Conservation (phyloP, 2,888 invertebrate genomes). For the Empis stercorea region DNA sequence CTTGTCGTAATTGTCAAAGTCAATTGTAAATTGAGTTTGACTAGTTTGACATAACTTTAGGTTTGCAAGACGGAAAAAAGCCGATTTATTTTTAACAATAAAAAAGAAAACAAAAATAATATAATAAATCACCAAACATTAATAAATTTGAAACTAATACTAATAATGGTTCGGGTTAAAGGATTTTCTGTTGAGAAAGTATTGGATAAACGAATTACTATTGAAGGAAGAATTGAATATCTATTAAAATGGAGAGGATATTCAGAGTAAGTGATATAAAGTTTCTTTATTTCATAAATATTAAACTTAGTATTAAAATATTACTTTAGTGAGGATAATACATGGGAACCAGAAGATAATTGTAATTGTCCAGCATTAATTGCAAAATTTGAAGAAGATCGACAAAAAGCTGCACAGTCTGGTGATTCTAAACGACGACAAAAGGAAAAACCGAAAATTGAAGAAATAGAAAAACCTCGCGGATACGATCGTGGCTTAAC, state of each 20-base stretch:
- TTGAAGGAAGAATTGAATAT: slow-evolving; percentile 60
- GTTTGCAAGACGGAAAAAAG: too few relatives aligned
- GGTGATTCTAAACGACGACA: slow-evolving; percentile 38
- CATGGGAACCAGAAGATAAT: slow-evolving; percentile 93
- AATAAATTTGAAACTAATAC: too few relatives aligned
- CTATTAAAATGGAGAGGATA: slow-evolving; percentile 69
- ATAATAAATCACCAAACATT: too few relatives aligned
- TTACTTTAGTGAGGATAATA: slow-evolving; percentile 63
- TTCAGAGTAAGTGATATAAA: slow-evolving; percentile 42
- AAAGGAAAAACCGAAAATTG: slow-evolving; percentile 37
- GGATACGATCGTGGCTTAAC: slow-evolving; percentile 69
- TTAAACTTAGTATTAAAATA: neutral
- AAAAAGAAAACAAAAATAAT: too few relatives aligned
- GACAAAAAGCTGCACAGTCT: slow-evolving; percentile 41
- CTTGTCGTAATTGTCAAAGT: too few relatives aligned
- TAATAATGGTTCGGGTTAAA: neutral
- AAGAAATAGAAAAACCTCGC: slow-evolving; percentile 49
- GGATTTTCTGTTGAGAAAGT: slow-evolving; percentile 35
- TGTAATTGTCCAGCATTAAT: slow-evolving; percentile 83
- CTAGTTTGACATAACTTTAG: too few relatives aligned
- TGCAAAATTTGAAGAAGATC: slow-evolving; percentile 68
- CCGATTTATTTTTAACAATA: too few relatives aligned
- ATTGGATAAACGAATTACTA: slow-evolving; percentile 58
- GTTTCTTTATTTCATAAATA: neutral
- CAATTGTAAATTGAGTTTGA: too few relatives aligned